A percentile compares a stretch with the other conserved stretches of the same genome.
phyloP scores from a whole-genome alignment of 2,113 vertebrate genomes.

The Callipepla squamata region DNA sequence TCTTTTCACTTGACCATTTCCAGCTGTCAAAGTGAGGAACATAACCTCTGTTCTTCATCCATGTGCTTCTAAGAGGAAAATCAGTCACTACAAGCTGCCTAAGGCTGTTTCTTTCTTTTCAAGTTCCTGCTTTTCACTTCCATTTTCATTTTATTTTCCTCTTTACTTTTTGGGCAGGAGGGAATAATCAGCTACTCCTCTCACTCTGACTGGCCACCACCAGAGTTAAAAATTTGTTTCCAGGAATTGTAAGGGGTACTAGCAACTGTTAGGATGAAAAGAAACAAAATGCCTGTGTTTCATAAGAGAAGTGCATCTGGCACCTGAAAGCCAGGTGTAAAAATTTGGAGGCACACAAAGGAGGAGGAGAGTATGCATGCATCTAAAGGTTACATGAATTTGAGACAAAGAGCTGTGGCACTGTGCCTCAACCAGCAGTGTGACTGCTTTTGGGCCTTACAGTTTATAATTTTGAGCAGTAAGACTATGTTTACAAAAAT shows the following conservation, averaged over 20 bases:
- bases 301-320: not conserved
- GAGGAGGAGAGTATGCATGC: not conserved
- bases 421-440: not conserved
- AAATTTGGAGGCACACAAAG: not conserved
- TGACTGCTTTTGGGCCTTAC: not conserved
- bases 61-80: not conserved
- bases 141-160: not conserved
- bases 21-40: not conserved
- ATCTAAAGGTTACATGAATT: not conserved
- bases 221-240: not conserved
- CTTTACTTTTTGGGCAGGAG: not conserved
- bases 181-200: not conserved
- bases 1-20: not conserved
- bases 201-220: not conserved
- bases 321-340: not conserved
- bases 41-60: not conserved
- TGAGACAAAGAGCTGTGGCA: not conserved
- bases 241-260: not conserved
- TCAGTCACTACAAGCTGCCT: not conserved
- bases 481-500: not conserved
- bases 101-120: not conserved
- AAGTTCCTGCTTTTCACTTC: not conserved
- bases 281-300: not conserved
- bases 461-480: not conserved
- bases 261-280: not conserved